These are phyloP conservation scores for Luffia ferchaultella DNA, from an alignment of 2,888 invertebrate genomes.

Conservation along the genomic window DNA sequence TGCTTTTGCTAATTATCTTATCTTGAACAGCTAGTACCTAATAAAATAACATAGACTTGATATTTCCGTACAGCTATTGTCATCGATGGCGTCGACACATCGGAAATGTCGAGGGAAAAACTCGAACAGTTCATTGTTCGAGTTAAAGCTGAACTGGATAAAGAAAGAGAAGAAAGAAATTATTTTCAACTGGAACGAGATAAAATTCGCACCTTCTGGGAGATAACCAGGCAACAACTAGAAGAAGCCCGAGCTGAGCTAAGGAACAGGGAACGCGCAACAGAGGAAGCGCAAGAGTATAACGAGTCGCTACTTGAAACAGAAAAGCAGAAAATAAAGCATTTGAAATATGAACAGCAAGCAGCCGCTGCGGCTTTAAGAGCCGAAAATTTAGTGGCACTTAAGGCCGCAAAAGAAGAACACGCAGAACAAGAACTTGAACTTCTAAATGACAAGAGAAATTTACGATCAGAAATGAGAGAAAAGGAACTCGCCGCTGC, in stretches of 20 bases:
- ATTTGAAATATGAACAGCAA: slow-evolving; percentile 91
- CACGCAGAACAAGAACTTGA: slow-evolving; percentile 80
- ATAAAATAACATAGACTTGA: no score
- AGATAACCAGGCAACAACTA: slow-evolving; percentile 88
- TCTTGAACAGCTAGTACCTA: no score
- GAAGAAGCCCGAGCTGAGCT: slow-evolving; percentile 82
- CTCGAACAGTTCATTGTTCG: slow-evolving; percentile 87
- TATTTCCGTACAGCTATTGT: no score
- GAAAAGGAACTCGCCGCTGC: slow-evolving; percentile 76
- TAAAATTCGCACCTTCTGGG: slow-evolving; percentile 95
- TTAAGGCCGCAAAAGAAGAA: slow-evolving; percentile 86
- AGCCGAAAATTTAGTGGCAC: slow-evolving; percentile 82
- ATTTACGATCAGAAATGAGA: slow-evolving; percentile 70
- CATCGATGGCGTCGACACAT: slow-evolving; percentile 91
- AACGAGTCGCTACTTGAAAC: slow-evolving; percentile 89
- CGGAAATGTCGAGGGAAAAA: slow-evolving; percentile 92
- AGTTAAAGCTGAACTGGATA: slow-evolving; percentile 90
- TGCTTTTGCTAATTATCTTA: no score
- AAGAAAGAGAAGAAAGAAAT: slow-evolving; percentile 94
- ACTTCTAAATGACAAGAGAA: slow-evolving; percentile 76
- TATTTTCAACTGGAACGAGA: slow-evolving; percentile 95
- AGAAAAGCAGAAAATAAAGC: slow-evolving; percentile 92
- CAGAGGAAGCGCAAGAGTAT: slow-evolving; percentile 86
- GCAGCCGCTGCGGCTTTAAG: slow-evolving; percentile 84
- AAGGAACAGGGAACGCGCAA: slow-evolving; percentile 76